phyloP scores from a whole-genome alignment of 2,888 invertebrate species.

The Orthosia cruda region DNA sequence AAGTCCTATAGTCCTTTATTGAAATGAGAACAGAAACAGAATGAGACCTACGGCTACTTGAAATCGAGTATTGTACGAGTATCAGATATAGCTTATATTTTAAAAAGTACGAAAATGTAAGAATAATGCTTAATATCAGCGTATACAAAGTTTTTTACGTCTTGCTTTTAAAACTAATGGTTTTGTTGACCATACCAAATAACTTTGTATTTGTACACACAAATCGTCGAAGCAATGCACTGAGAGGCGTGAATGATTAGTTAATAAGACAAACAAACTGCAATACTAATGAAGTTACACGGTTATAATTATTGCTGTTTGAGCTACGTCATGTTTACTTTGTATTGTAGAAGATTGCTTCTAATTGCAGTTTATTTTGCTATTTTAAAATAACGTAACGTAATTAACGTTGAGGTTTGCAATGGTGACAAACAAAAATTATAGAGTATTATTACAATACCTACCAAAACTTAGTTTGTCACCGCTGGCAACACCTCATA shows the following conservation, averaged over 20 bases:
- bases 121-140: too few relatives aligned
- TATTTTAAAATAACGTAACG: background rate
- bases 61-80: too few relatives aligned
- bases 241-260: conserved; percentile 34
- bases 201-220: conserved; percentile 2
- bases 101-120: too few relatives aligned
- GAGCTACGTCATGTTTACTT: background rate
- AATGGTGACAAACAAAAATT: too few relatives aligned
- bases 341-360: background rate
- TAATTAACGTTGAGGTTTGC: too few relatives aligned
- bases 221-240: conserved; percentile 26
- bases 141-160: background rate
- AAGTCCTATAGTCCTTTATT: too few relatives aligned
- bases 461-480: too few relatives aligned
- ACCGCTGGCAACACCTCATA: too few relatives aligned
- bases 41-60: too few relatives aligned
- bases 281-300: conserved; percentile 36
- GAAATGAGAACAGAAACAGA: too few relatives aligned
- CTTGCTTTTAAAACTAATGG: background rate
- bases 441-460: too few relatives aligned
- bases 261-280: conserved; percentile 25
- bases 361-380: background rate
- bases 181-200: conserved; percentile 14
- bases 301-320: conserved; percentile 11
- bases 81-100: too few relatives aligned